Conservation (phyloP, 2,797 vertebrate species). For the Poeciliopsis paucimaculata region DNA sequence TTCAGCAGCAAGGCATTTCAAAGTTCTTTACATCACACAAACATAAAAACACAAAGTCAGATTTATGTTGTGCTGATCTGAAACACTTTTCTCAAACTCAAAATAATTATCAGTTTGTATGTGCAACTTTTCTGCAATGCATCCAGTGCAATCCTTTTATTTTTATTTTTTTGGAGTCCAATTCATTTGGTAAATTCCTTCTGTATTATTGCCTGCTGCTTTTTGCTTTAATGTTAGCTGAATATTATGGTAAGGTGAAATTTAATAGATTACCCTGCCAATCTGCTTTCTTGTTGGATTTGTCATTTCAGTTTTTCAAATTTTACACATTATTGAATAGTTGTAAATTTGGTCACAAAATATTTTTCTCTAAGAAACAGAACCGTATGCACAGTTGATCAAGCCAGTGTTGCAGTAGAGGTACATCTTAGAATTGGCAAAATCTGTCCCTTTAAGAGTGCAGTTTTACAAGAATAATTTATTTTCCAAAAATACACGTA, state of each 20-base stretch:
- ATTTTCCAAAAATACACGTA: background rate
- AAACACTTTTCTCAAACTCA: slow-evolving; percentile 7
- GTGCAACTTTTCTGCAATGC: background rate
- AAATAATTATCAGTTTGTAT: background rate
- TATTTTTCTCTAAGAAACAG: background rate
- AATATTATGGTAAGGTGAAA: background rate
- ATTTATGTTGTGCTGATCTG: slow-evolving; percentile 6
- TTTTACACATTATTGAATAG: background rate
- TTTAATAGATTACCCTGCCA: background rate
- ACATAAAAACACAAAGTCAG: too few relatives aligned
- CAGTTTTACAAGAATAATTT: background rate
- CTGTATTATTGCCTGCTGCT: background rate
- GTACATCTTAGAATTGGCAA: background rate
- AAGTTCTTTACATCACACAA: too few relatives aligned
- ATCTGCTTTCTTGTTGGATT: background rate
- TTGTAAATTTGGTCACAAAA: background rate
- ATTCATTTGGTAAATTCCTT: background rate
- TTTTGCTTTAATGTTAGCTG: background rate
- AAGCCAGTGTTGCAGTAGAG: background rate
- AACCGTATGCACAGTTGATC: background rate
- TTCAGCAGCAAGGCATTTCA: too few relatives aligned
- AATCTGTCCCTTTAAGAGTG: background rate
- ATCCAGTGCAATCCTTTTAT: background rate
- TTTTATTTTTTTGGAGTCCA: background rate
- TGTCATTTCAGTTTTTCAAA: background rate